Conservation (phyloP, 2,113 vertebrate species). For the Sorex fumeus region DNA sequence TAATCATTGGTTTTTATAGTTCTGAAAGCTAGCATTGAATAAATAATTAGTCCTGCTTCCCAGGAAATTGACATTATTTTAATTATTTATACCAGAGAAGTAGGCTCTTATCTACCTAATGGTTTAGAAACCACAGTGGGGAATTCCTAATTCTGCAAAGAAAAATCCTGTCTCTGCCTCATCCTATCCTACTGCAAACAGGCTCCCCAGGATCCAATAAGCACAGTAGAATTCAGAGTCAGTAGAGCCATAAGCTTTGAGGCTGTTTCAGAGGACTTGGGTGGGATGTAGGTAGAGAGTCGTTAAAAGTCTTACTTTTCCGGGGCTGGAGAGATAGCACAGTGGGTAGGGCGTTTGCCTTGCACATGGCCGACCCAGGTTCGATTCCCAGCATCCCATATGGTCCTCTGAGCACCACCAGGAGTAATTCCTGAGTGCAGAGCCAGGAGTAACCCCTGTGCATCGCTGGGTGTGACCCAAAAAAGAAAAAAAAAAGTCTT, state of each 20-base stretch:
- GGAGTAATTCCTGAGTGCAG: too few species aligned
- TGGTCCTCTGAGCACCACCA: too few species aligned
- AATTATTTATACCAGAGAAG: conserved; percentile 53
- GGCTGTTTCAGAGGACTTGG: neutral
- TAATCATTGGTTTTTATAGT: neutral
- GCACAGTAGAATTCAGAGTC: neutral
- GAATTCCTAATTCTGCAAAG: conserved; percentile 35
- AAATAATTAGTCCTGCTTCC: conserved; percentile 39
- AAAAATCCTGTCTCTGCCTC: neutral
- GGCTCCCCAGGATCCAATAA: neutral
- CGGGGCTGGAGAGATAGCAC: too few species aligned
- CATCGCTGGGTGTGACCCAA: too few species aligned
- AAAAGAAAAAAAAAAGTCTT: too few species aligned
- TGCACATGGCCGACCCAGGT: too few species aligned
- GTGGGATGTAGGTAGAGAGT: neutral
- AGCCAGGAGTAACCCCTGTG: too few species aligned
- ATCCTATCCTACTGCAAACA: neutral
- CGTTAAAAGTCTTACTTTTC: neutral
- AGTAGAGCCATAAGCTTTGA: neutral
- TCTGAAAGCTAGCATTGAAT: conserved; percentile 45
- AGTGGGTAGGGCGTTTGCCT: too few species aligned
- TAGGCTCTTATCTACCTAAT: conserved; percentile 17
- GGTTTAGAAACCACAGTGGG: conserved; percentile 32
- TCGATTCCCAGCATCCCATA: too few species aligned
- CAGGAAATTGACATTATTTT: conserved; percentile 44